Conservation (phyloP, 2,888 invertebrate genomes). For the Isotomurus palustris region DNA sequence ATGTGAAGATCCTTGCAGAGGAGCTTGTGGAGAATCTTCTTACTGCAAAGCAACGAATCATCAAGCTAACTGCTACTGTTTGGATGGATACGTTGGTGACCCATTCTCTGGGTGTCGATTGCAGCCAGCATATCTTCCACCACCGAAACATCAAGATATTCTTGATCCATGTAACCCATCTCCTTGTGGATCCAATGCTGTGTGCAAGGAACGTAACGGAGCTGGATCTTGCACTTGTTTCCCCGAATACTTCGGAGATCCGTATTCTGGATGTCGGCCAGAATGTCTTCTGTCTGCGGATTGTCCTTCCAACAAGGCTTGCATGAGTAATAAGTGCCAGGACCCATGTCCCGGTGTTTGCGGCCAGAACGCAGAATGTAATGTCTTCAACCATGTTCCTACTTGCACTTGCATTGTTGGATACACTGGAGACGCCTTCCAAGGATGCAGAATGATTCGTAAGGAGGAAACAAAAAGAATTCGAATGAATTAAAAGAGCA, state of each 20-base stretch:
- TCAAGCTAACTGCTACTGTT: slow-evolving; percentile 72
- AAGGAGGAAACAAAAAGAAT: too few relatives aligned
- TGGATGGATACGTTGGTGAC: slow-evolving; percentile 76
- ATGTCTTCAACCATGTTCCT: slow-evolving; percentile 76
- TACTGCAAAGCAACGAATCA: slow-evolving; percentile 80
- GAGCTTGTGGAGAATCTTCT: slow-evolving; percentile 76
- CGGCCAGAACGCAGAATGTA: slow-evolving; percentile 54
- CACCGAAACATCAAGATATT: slow-evolving; percentile 20
- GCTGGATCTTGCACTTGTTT: slow-evolving; percentile 52
- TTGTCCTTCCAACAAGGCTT: slow-evolving; percentile 75
- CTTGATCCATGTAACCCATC: slow-evolving; percentile 41
- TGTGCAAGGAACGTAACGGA: slow-evolving; percentile 60
- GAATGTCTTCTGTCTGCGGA: slow-evolving; percentile 83
- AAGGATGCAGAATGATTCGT: slow-evolving; percentile 61
- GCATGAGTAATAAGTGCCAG: slow-evolving; percentile 74
- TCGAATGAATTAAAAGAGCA: neutral
- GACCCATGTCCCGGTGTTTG: slow-evolving; percentile 70
- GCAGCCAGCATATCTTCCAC: slow-evolving; percentile 49
- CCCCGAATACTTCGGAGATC: slow-evolving; percentile 66
- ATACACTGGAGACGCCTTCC: slow-evolving; percentile 71
- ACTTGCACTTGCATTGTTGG: slow-evolving; percentile 71
- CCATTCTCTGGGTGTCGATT: slow-evolving; percentile 61
- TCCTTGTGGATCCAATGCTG: slow-evolving; percentile 52
- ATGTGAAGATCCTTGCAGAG: slow-evolving; percentile 78
- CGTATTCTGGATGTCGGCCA: slow-evolving; percentile 65